Percentiles rank a stretch among this genome's conserved stretches.
These are phyloP conservation scores for Sebastes taczanowskii DNA, from an alignment of 2,797 vertebrate species.

Conservation along the genomic window DNA sequence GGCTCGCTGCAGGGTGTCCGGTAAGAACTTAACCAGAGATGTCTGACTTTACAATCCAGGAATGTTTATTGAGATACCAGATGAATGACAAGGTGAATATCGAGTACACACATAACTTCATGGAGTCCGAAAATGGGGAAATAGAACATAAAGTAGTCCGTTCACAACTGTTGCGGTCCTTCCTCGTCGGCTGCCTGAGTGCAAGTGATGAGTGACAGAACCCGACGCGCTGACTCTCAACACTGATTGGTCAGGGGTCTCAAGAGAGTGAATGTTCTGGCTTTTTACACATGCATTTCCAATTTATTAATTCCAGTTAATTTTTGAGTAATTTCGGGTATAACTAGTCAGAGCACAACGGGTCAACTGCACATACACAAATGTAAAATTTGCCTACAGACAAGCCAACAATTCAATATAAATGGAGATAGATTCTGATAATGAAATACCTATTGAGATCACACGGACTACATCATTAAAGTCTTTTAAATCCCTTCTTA, in stretches of 20 bases:
- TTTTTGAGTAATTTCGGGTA: not conserved
- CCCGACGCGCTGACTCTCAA: not conserved
- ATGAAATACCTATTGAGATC: not conserved
- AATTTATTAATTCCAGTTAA: not conserved
- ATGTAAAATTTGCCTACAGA: not conserved
- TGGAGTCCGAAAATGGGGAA: not conserved
- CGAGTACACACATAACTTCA: not conserved
- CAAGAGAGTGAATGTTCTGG: not conserved
- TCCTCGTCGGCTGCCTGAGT: not conserved
- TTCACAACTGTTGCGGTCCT: not conserved
- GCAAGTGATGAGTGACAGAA: not conserved
- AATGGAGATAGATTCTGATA: too few species aligned
- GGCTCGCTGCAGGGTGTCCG: not conserved
- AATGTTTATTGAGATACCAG: not conserved
- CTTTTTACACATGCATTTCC: not conserved
- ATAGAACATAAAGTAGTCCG: not conserved
- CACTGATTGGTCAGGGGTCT: not conserved
- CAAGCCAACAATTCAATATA: not conserved
- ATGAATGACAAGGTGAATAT: not conserved
- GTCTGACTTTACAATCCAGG: not conserved
- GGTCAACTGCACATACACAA: too few species aligned
- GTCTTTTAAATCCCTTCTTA: not conserved
- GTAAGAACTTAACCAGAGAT: not conserved
- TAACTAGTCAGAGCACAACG: not conserved
- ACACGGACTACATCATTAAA: not conserved